These are phyloP conservation scores for Nerophis ophidion DNA, from an alignment of 2,113 vertebrate species.

Conservation along the genomic window DNA sequence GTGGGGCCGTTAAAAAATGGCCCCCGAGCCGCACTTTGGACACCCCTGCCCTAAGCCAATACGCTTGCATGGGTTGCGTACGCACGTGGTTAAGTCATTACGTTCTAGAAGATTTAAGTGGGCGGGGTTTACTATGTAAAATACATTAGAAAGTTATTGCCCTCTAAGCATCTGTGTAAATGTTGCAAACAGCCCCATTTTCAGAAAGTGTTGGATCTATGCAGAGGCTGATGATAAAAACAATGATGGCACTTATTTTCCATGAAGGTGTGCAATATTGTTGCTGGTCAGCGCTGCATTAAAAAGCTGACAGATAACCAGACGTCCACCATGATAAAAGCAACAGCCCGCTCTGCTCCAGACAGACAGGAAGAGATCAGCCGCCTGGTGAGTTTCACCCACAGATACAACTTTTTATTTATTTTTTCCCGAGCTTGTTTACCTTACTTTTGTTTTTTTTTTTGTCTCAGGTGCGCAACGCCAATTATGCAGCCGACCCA, in stretches of 20 bases:
- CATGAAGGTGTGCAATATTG: conserved; percentile 92
- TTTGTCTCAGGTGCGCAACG: conserved; percentile 86
- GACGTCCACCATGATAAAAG: conserved; percentile 99
- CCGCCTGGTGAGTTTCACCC: conserved; percentile 82
- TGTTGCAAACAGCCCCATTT: no score
- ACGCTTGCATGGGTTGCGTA: no score
- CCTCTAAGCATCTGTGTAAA: no score
- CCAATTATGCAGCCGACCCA: conserved; percentile 94
- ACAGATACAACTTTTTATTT: neutral
- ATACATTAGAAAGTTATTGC: no score
- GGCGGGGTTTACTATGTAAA: no score
- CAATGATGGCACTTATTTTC: neutral
- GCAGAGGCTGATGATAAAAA: no score
- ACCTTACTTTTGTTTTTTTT: conserved; percentile 33
- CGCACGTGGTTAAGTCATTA: no score
- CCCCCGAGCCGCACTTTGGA: no score
- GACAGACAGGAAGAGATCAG: conserved; percentile 98
- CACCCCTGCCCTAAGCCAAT: no score
- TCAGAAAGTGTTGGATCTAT: no score
- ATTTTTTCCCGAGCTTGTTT: neutral
- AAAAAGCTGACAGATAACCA: conserved; percentile 99
- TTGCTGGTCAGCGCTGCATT: conserved; percentile 95
- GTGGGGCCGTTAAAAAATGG: no score
- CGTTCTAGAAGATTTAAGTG: no score
- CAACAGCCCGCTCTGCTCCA: conserved; percentile 93